Conservation (phyloP, 2,113 vertebrate species). For the Sialia sialis region DNA sequence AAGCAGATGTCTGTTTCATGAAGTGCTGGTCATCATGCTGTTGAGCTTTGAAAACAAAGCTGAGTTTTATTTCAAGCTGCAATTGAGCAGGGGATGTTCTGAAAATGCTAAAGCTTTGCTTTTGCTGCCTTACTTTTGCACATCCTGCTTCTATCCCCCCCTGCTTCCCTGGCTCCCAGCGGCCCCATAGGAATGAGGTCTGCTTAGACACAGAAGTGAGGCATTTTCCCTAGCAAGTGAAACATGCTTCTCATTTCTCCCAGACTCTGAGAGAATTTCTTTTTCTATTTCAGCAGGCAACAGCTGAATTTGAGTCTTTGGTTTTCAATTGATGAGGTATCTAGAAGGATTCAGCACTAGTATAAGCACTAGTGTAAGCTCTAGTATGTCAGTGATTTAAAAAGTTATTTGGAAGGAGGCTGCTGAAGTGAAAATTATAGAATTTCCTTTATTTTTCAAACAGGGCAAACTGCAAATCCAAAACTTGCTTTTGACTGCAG, state of each 20-base stretch:
- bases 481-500: background rate
- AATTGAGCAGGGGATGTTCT: background rate
- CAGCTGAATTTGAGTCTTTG: background rate
- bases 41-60: background rate
- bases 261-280: background rate
- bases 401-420: background rate
- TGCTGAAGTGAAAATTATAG: background rate
- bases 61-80: background rate
- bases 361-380: background rate
- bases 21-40: background rate
- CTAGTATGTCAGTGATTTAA: background rate
- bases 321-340: background rate
- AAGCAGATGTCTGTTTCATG: background rate
- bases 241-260: background rate
- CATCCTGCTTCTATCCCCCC: background rate
- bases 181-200: background rate
- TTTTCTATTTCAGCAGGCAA: background rate
- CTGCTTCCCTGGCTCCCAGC: background rate
- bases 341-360: background rate
- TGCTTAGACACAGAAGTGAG: background rate
- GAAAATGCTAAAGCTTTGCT: background rate
- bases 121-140: background rate
- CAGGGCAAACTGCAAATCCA: background rate
- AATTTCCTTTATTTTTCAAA: background rate
- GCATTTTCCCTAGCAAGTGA: constrained; percentile 6